Conservation (phyloP, 1,140 invertebrate species). For the Archivesica marissinica region DNA sequence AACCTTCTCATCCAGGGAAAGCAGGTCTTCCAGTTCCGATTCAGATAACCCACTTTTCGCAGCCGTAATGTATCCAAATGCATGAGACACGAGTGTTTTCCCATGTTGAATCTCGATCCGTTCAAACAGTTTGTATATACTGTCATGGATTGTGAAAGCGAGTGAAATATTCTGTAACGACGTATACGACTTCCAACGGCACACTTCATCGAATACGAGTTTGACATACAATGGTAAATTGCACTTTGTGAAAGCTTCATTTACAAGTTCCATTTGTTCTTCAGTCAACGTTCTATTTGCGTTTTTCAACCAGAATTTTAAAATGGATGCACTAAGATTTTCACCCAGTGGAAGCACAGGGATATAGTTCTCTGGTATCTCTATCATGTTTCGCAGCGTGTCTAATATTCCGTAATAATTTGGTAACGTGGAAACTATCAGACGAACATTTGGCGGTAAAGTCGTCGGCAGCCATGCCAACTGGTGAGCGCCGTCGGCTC, state of each 20-base stretch:
- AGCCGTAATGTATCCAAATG: conserved; percentile 83
- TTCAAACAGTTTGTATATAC: conserved; percentile 93
- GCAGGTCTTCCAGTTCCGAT: conserved; percentile 82
- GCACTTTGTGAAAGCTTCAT: conserved; percentile 95
- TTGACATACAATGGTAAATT: conserved; percentile 99
- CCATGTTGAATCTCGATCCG: conserved; percentile 82
- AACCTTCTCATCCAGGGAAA: conserved; percentile 88
- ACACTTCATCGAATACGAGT: conserved; percentile 94
- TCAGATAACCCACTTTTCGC: conserved; percentile 83
- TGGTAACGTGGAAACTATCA: conserved; percentile 88
- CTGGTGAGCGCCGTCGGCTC: conserved; percentile 96
- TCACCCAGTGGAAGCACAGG: conserved; percentile 84
- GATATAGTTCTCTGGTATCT: conserved; percentile 95
- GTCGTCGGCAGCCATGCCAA: conserved; percentile 97
- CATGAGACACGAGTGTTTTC: conserved; percentile 81
- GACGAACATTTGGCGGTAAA: conserved; percentile 95
- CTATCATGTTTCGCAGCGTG: conserved; percentile 92
- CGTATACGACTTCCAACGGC: conserved; percentile 98
- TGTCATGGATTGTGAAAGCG: conserved; percentile 98
- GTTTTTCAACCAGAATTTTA: conserved; percentile 98
- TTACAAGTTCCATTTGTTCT: conserved; percentile 95
- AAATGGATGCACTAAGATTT: conserved; percentile 96
- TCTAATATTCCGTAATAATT: conserved; percentile 82
- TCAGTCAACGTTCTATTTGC: conserved; percentile 92
- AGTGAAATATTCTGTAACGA: conserved; percentile 95